Evolutionary conservation across 2,888 invertebrate genomes (phyloP).

Genomic region (Hemistola chrysoprasaria): DNA sequence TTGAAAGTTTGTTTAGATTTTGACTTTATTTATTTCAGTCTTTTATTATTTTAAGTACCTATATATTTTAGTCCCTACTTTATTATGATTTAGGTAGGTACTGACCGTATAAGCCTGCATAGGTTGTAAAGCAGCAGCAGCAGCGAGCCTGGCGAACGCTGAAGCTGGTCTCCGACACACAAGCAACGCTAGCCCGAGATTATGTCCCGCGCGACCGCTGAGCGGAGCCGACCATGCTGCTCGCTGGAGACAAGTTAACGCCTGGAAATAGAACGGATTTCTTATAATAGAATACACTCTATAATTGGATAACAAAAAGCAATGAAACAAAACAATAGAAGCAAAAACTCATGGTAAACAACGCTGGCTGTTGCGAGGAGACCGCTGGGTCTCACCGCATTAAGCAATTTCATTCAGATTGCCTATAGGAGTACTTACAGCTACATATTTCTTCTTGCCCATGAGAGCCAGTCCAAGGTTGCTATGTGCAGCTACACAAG

Average conservation of each 20-base stretch:
- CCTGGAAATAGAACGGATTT: no score
- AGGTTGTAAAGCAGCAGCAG: slow-evolving; percentile 65
- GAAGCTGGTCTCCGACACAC: slow-evolving; percentile 61
- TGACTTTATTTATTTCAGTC: no score
- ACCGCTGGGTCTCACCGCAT: no score
- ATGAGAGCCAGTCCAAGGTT: slow-evolving; percentile 68
- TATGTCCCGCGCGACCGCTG: slow-evolving; percentile 62
- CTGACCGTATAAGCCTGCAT: slow-evolving; percentile 60
- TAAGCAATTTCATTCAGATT: no score
- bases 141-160: slow-evolving; percentile 68
- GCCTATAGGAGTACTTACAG: slow-evolving; percentile 54
- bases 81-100: neutral
- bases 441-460: slow-evolving; percentile 69
- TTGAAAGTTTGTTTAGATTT: no score
- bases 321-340: no score
- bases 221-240: slow-evolving; percentile 65
- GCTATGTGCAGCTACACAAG: slow-evolving; percentile 69
- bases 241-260: slow-evolving; percentile 66
- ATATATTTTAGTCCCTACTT: no score
- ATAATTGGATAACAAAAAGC: no score
- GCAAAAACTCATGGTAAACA: no score
- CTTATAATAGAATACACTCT: no score
- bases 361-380: no score
- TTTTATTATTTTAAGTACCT: no score
- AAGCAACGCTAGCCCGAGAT: slow-evolving; percentile 61